Evolutionary conservation across 2,797 vertebrate genomes (phyloP).

Genomic region (Oreochromis grahami): DNA sequence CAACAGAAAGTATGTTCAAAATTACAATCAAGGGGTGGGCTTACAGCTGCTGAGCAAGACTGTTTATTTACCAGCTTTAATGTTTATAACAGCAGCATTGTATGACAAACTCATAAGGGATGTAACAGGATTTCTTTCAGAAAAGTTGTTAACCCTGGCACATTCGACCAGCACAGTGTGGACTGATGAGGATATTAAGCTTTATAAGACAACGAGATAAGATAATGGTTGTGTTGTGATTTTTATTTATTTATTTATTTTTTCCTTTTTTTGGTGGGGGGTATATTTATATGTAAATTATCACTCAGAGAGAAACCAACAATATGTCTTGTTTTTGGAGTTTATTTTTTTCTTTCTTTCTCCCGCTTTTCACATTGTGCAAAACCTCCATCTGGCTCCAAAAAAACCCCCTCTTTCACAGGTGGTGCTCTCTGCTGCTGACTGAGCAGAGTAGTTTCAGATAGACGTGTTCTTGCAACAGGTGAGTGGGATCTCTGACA

Average conservation of each 20-base stretch:
- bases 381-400: neutral
- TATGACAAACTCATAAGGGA: neutral
- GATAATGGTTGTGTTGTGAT: neutral
- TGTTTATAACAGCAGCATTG: neutral
- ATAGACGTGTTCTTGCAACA: neutral
- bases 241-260: too few species aligned
- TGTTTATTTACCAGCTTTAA: neutral
- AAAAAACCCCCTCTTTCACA: neutral
- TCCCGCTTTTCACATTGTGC: neutral
- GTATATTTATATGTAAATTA: neutral
- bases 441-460: neutral
- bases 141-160: neutral
- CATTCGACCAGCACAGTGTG: neutral
- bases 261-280: neutral
- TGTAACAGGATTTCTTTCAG: neutral
- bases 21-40: neutral
- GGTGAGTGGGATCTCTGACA: neutral
- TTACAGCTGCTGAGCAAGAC: neutral
- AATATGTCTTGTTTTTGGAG: neutral
- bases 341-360: too few species aligned
- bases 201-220: neutral
- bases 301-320: neutral
- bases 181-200: neutral
- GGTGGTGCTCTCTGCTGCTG: neutral
- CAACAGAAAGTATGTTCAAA: neutral